Base-by-base conservation (phyloP, 2,888 invertebrate species). In the Tyria jacobaeae region DNA sequence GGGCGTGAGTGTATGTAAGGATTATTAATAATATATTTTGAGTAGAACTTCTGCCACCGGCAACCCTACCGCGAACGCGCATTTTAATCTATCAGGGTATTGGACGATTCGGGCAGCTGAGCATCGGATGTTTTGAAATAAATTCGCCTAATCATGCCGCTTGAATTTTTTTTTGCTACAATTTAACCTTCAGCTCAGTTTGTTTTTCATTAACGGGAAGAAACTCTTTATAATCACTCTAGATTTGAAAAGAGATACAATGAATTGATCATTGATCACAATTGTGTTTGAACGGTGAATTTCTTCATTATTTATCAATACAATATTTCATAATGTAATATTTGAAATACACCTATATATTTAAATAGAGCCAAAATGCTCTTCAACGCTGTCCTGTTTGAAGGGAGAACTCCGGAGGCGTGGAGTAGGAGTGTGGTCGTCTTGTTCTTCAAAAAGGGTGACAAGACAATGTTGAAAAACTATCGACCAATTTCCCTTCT, bases 191-290 rank as follows among this genome's bases (percentile, higher is more conserved):
- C 54, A 24, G 31, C 48, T 64, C 47, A 63, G 64, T 66, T 69
- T 69, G 59, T 64, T 71, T 70, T 66, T 64, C 62, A 68, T 68
- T 70, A 60, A 34, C 12, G 14, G 39, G 44, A 60, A 60, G 55
- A 60, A 48, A 53, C 41, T 51, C 27, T 55, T 53, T 1, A 50
- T 56, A 44, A 59, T 52, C 60, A 48, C 54, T 21, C 12, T 44
- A 41, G 15, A 44, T 17, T 31, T 10, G 24, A 27, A 21, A 61
- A 27, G n/a, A 39, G 27, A 34, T 56, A 41, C 55, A 60, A 50
- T 52, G 44, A 34, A 21, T n/a, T 14, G 9, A n/a, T 21, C 34
- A 21, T n/a, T 14, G 9, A n/a, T 21, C 34, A n/a, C 31, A 15
- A 56, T 53, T 53, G 37, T 57, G 10, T 53, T n/a, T 41, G 41